Evolutionary conservation across 2,113 vertebrate species (phyloP).

Genomic region (Coturnix japonica): DNA sequence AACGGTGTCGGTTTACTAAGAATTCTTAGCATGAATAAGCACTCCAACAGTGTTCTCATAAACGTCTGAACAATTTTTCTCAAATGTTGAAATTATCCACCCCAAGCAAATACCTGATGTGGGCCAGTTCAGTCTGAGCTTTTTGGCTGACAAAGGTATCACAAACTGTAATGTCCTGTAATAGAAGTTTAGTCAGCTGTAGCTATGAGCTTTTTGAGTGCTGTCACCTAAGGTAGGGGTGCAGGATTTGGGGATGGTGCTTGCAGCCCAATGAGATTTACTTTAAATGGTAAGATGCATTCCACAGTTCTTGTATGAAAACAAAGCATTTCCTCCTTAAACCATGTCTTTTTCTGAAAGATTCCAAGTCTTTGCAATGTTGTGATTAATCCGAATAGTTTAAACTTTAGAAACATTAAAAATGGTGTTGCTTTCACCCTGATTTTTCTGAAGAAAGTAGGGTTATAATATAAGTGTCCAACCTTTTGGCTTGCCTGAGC

Average conservation of each 20-base stretch:
- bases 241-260: background rate
- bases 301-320: background rate
- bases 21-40: background rate
- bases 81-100: background rate
- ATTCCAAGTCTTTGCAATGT: background rate
- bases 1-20: background rate
- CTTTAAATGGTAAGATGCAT: background rate
- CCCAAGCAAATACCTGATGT: slow-evolving; percentile 32
- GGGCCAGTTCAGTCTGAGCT: background rate
- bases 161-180: background rate
- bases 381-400: background rate
- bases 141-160: slow-evolving; percentile 43
- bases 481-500: too few relatives aligned
- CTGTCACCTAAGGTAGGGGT: slow-evolving; percentile 12
- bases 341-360: background rate
- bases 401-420: background rate
- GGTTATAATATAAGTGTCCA: background rate
- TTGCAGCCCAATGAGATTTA: background rate
- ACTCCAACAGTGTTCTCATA: slow-evolving; percentile 9
- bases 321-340: background rate
- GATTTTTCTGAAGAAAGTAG: background rate
- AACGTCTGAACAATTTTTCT: slow-evolving; percentile 47
- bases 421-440: background rate
- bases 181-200: slow-evolving; percentile 30
- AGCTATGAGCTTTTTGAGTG: background rate